phyloP scores from a whole-genome alignment of 2,888 invertebrate genomes.

The Meghimatium bilineatum region DNA sequence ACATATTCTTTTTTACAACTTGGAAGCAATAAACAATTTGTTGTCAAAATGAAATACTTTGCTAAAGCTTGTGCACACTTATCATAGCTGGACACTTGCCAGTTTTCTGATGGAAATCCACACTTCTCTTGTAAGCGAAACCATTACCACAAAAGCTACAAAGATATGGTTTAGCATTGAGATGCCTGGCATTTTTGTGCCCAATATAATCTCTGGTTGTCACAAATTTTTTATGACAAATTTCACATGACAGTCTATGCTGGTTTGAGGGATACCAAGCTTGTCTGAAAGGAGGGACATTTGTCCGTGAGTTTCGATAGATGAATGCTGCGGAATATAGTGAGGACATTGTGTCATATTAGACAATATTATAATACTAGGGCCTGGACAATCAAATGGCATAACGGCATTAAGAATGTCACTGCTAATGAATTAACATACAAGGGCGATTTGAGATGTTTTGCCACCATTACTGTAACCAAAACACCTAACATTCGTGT shows the following conservation, averaged over 20 bases:
- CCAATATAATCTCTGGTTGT: constrained; percentile 50
- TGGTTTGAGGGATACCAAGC: constrained; percentile 36
- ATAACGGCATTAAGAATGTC: neutral
- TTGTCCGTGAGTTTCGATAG: constrained; percentile 22
- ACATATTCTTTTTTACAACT: no score
- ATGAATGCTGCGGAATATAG: constrained; percentile 32
- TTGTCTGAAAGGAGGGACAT: constrained; percentile 26
- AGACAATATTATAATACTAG: constrained; percentile 1
- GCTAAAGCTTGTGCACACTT: neutral
- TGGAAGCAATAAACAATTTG: no score
- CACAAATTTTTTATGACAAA: constrained; percentile 49
- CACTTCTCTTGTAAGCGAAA: constrained; percentile 50
- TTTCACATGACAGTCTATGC: constrained; percentile 43
- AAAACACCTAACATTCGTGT: no score
- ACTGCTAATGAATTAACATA: neutral
- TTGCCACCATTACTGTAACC: no score
- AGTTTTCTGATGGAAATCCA: constrained; percentile 47
- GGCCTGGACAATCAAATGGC: constrained; percentile 18
- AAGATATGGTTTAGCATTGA: constrained; percentile 49
- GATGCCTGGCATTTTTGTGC: constrained; percentile 50
- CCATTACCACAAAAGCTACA: constrained; percentile 44
- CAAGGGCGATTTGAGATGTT: no score
- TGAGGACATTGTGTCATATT: constrained; percentile 17
- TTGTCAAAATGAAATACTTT: neutral
- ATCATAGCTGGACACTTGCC: constrained; percentile 36